Base-by-base conservation (phyloP, 37 sponge, comb jelly and placozoan species). In the Agelas oroides region DNA sequence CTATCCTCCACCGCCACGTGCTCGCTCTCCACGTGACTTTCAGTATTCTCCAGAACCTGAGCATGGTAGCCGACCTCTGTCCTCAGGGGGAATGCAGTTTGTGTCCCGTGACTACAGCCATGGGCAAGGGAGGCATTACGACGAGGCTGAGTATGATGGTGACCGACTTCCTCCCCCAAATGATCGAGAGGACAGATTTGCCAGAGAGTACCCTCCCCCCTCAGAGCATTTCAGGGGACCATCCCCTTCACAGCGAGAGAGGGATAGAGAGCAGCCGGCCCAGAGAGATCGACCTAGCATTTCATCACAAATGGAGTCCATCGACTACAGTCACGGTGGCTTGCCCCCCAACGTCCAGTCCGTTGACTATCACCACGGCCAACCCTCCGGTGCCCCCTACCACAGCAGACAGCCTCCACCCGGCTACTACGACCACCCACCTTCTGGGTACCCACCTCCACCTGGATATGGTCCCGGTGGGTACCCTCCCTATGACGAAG, bases 301-400 rank as follows among this genome's bases (percentile, higher is more conserved):
- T 32, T 21, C 69, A 0, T 30, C 28, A 14, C 55, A 76, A 40
- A 69, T 86, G 30, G 72, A 86, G 63, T 60, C 71, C 32, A 62
- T 86, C 34, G 86, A 86, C 62, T 86, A 86, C 79, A 78, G 86
- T 41, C 86, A 86, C 59, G 86, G 86, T 0, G 77, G 53, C 17
- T 41, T 8, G 23, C 70, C 0, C 6, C 31, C 70, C 16, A 65
- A 31, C 35, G 38, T 69, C 13, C 37, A 86, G 63, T 64, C 78
- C 46, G 81, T 87, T 5, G 87, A 87, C 87, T 87, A 87, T 59
- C 37, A 80, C 65, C 87, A 87, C 35, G 87, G 87, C n/a, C 28
- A 62, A 34, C 27, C 14, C 16, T n/a, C 53, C 14, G 60, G 1
- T 53, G 58, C 13, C 1, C 17, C 56, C 25, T 56, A 24, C 18